Conservation (phyloP, 2,113 vertebrate genomes). For the Corydoras sp. region DNA sequence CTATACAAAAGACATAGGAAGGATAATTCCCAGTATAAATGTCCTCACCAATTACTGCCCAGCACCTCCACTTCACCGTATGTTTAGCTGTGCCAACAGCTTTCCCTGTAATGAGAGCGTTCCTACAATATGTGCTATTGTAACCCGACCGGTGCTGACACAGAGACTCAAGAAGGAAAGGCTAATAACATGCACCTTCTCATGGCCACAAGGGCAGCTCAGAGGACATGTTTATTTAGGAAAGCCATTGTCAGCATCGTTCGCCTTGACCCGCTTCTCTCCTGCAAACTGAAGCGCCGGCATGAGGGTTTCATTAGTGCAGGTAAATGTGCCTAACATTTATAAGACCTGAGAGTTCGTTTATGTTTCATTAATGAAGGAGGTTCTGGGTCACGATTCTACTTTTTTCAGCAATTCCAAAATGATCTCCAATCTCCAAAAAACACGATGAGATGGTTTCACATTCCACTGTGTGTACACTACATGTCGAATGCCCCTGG, state of each 20-base stretch:
- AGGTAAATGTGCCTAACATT: not conserved
- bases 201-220: slow-evolving; percentile 34
- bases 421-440: slow-evolving; percentile 24
- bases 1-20: slow-evolving; percentile 7
- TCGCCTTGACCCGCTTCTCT: slow-evolving; percentile 31
- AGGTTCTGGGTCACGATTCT: slow-evolving; percentile 12
- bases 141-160: slow-evolving; percentile 29
- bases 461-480: slow-evolving; percentile 8
- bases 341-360: not conserved
- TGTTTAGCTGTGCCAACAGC: slow-evolving; percentile 12
- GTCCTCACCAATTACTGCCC: slow-evolving; percentile 35
- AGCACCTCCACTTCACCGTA: slow-evolving; percentile 6
- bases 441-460: slow-evolving; percentile 23
- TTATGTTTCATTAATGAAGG: slow-evolving; percentile 24
- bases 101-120: slow-evolving; percentile 37
- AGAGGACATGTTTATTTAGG: slow-evolving; percentile 43
- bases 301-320: not conserved
- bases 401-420: slow-evolving; percentile 1
- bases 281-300: slow-evolving; percentile 20
- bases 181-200: slow-evolving; percentile 37
- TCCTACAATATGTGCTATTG: slow-evolving; percentile 34
- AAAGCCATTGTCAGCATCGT: slow-evolving; percentile 29
- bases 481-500: slow-evolving; percentile 34
- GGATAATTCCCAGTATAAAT: slow-evolving; percentile 13
- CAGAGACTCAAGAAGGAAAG: slow-evolving; percentile 21